These are phyloP conservation scores for Botrylloides violaceus DNA, from an alignment of 23 tunicate genomes.

Conservation along the genomic window DNA sequence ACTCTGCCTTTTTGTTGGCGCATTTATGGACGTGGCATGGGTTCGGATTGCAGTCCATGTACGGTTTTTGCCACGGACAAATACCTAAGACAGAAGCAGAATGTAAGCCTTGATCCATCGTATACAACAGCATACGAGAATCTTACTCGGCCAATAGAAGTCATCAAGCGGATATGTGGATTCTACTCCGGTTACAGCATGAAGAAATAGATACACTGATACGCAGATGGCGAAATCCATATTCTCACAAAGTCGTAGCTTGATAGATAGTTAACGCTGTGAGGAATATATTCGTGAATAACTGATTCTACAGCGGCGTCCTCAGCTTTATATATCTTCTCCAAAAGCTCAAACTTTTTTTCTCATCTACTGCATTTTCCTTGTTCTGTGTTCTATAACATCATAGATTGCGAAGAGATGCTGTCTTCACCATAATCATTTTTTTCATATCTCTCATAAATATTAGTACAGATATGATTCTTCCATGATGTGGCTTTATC, in stretches of 20 bases:
- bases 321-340: not conserved
- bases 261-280: not conserved
- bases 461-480: not conserved
- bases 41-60: slow-evolving; percentile 5
- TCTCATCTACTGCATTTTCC: not conserved
- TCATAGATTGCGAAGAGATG: not conserved
- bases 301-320: not conserved
- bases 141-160: not conserved
- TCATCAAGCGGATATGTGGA: not conserved
- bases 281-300: not conserved
- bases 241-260: not conserved
- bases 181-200: not conserved
- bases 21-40: slow-evolving; percentile 30
- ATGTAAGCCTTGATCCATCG: too few species aligned
- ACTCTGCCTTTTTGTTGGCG: slow-evolving; percentile 1
- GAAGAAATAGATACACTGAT: not conserved
- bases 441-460: not conserved
- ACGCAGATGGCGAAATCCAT: not conserved
- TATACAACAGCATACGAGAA: too few species aligned
- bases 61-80: not conserved
- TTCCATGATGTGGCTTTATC: not conserved
- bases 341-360: not conserved
- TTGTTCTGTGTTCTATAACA: not conserved
- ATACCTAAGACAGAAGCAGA: too few species aligned
- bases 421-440: too few species aligned